These are phyloP conservation scores for Meloidogyne exigua DNA, from an alignment of 1,140 invertebrate genomes.

Conservation along the genomic window DNA sequence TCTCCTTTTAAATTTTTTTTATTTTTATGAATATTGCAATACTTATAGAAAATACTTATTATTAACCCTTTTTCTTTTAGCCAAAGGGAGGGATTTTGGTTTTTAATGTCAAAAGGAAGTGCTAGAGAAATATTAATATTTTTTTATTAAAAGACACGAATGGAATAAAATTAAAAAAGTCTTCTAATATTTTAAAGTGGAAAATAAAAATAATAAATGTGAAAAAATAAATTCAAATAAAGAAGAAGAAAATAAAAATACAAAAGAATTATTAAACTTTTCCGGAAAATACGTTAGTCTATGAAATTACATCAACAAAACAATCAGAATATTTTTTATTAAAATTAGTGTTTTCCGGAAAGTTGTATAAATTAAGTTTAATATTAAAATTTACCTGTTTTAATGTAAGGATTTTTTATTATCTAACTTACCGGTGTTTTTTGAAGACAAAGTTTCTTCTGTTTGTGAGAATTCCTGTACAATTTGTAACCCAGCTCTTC, in stretches of 20 bases:
- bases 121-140: not conserved
- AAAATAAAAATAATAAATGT: not conserved
- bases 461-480: constrained; percentile 12
- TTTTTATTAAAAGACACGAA: not conserved
- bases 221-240: no score
- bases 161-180: not conserved
- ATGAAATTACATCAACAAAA: no score
- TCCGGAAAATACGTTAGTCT: no score
- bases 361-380: no score
- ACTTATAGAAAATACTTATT: not conserved
- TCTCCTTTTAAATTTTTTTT: not conserved
- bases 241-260: no score
- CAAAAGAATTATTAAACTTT: no score
- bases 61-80: not conserved
- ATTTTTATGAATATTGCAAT: not conserved
- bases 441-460: not conserved
- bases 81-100: not conserved
- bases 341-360: no score
- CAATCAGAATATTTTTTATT: no score
- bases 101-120: not conserved
- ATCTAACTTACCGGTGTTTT: no score
- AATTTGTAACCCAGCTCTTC: constrained; percentile 46
- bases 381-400: no score
- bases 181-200: not conserved
- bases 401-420: no score